Base-by-base conservation (phyloP, 1,140 invertebrate species). In the Planococcus citri region DNA sequence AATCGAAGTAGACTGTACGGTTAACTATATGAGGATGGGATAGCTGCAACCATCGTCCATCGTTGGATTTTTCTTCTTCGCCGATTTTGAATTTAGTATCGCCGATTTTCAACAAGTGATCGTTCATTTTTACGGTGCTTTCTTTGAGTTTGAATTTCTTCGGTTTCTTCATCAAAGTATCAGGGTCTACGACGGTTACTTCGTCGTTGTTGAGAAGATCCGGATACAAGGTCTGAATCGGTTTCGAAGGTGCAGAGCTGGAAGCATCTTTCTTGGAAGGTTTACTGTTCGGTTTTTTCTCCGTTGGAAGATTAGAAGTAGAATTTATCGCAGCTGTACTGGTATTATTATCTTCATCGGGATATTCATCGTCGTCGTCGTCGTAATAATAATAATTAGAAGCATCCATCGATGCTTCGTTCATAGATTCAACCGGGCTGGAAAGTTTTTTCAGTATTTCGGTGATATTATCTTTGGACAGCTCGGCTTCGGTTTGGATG, bases 321-420 rank as follows among this genome's bases (percentile, higher is more conserved):
- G n/a, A n/a, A n/a, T n/a, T n/a, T n/a, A n/a, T n/a, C n/a, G n/a
- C n/a, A n/a, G n/a, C n/a, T n/a, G n/a, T 37, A 14, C 33, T 37
- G 6, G 33, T 8, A 37, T 37, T 14, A 14, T 14, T 37, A 37
- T 8, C 14, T 37, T 37, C 33, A 8, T 79, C 77, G 73, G 72
- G 71, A n/a, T n/a, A n/a, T 71, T 78, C 76, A 72, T 78, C 76
- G 69, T 79, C 76, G 72, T 78, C 76, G 73, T 79, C 78, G 76
- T 37, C 33, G 33, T 37, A 37, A 37, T 37, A 37, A 37, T 37
- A 37, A 37, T 37, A 8, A 6, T 8, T 8, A 37, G 6, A 6
- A 8, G 6, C 14, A 37, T 37, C 78, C 77, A 73, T 79, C 78
- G 77, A 76, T 78, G n/a, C 10, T 14, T 9, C 6, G 17, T 33